Evolutionary conservation across 1,140 invertebrate species (phyloP), one percentile per base, ranked within the genome.

Genomic region (Drosophila ohnishii): DNA sequence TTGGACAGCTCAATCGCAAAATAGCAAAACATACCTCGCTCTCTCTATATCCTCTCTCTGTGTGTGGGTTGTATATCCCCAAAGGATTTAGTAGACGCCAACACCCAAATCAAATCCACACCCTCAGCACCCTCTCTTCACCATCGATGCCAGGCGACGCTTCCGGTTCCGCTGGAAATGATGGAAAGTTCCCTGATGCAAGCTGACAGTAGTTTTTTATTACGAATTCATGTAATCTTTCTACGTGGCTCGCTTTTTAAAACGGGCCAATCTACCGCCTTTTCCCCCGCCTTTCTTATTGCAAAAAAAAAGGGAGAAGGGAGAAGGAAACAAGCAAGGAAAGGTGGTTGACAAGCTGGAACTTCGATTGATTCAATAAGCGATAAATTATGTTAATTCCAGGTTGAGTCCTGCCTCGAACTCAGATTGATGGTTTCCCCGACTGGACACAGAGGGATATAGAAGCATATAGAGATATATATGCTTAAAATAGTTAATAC

Each of bases 1-100:
- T 86, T 83, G 83, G 83, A 86, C 83, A 86, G 83, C 82, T 86
- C 78, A 78, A 86, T 86, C 70, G 82, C 78, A 86, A 86, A 72
- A 86, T 80, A 84, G 72, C 63, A 85, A 64, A 75, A 56, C 45
- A 75, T 66, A 51, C 60, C 61, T 42, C n/a, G 50, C 22, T 9
- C 9, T 16, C 32, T 8, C 5, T 28, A 28, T 28, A 4, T 13
- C 32, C 7, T 51, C 22, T 70, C 30, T 55, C 37, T 64, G 37
- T 40, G 25, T 44, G 44, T 63, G 40, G 67, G 57, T 53, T 42
- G 48, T 56, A 71, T 79, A 83, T 82, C 66, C 69, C 74, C 81
- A 65, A 70, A 63, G 69, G 82, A 78, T 78, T 86, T 81, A 65
- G 37, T 28, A 50, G 60, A 84, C 58, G 67, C 51, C 74, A 66